Conservation (phyloP, 2,113 vertebrate genomes). For the Camelus dromedarius region DNA sequence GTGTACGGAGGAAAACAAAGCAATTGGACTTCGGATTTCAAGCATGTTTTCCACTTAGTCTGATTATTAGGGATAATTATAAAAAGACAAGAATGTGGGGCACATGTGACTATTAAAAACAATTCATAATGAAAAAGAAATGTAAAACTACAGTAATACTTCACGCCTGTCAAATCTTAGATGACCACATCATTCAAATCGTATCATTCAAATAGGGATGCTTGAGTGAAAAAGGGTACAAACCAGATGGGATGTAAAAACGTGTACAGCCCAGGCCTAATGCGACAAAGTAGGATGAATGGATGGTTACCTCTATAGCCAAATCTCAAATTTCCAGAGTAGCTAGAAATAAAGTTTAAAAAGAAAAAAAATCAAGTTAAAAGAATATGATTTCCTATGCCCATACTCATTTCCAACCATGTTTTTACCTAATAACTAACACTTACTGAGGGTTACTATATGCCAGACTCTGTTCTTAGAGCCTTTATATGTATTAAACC, state of each 20-base stretch:
- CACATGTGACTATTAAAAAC: neutral
- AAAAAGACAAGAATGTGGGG: neutral
- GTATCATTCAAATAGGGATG: neutral
- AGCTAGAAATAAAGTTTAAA: slow-evolving; percentile 12
- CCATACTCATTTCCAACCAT: neutral
- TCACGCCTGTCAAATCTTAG: slow-evolving; percentile 14
- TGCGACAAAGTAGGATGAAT: neutral
- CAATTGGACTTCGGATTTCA: slow-evolving; percentile 7
- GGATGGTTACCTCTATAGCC: neutral
- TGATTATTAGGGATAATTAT: neutral
- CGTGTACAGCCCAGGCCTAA: neutral
- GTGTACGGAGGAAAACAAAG: neutral
- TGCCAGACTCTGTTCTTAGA: neutral
- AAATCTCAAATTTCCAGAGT: neutral
- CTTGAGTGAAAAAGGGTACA: neutral
- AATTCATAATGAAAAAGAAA: slow-evolving; percentile 48
- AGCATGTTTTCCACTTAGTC: neutral
- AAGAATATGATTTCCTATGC: neutral
- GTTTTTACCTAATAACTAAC: slow-evolving; percentile 38
- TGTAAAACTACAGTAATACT: neutral
- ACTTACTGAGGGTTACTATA: neutral
- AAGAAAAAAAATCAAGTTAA: neutral
- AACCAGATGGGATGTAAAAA: neutral
- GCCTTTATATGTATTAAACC: neutral
- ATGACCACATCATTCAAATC: neutral